These are phyloP conservation scores for Trachelus stipa DNA, from an alignment of 2,888 invertebrate species.

Conservation along the genomic window DNA sequence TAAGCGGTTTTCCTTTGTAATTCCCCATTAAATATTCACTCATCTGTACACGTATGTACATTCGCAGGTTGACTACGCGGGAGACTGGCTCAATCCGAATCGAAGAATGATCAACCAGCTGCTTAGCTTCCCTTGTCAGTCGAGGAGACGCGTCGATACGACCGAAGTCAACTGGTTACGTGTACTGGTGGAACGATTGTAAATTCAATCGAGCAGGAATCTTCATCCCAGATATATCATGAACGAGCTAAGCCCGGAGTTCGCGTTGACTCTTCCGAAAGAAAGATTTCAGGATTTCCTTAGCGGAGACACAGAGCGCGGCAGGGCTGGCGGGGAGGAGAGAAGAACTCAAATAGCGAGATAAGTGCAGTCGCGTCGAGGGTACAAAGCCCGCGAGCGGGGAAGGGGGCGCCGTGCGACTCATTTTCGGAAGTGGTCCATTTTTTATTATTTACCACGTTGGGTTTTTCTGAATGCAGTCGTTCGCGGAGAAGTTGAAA, in stretches of 20 bases:
- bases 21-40: neutral
- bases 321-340: neutral
- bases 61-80: neutral
- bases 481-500: conserved; percentile 7
- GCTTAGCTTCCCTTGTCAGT: neutral
- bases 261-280: neutral
- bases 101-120: neutral
- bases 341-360: conserved; percentile 35
- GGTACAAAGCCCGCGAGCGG: conserved; percentile 35
- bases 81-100: neutral
- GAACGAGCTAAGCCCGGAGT: neutral
- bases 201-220: neutral
- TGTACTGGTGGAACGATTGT: neutral
- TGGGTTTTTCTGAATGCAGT: conserved; percentile 16
- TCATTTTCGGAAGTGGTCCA: conserved; percentile 50
- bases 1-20: neutral
- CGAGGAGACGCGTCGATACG: neutral
- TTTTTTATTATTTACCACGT: conserved; percentile 46
- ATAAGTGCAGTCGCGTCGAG: conserved; percentile 35
- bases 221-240: neutral
- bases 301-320: neutral
- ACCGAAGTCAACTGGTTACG: neutral
- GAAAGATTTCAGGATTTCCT: neutral
- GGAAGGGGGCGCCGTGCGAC: conserved; percentile 30
- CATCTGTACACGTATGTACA: neutral